Evolutionary conservation across 2,113 vertebrate species (phyloP).

Genomic region (Puffinus mauretanicus): DNA sequence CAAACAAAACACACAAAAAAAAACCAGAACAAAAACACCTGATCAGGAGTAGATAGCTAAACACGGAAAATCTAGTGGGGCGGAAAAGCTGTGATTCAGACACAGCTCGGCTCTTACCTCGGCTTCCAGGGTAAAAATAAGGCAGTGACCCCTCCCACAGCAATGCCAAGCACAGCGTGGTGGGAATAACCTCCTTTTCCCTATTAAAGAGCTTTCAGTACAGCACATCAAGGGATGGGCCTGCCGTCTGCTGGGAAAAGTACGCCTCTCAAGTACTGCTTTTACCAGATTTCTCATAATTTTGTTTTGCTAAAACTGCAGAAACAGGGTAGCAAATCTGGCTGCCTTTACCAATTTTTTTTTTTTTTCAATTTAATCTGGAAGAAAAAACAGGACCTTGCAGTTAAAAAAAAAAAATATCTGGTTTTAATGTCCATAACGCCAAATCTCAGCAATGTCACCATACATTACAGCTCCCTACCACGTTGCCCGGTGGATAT

Average conservation of each 20-base stretch:
- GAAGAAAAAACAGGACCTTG: neutral
- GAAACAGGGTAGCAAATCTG: neutral
- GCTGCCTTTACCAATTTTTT: neutral
- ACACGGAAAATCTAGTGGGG: accelerated
- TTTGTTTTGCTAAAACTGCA: neutral
- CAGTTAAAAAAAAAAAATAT: neutral
- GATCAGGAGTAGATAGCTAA: neutral
- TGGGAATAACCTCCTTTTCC: neutral
- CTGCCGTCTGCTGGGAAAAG: neutral
- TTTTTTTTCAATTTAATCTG: neutral
- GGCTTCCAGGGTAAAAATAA: neutral
- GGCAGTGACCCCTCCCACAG: neutral
- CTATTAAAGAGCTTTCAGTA: too few species aligned
- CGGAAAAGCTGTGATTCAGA: neutral
- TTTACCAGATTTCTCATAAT: neutral
- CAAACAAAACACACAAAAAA: neutral
- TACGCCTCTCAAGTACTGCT: neutral
- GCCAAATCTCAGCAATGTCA: neutral
- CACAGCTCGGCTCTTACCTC: accelerated
- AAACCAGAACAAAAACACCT: neutral
- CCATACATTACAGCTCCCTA: neutral
- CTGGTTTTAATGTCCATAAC: neutral
- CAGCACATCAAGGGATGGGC: neutral
- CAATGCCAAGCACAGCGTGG: too few species aligned
- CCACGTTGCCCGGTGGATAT: neutral